These are phyloP conservation scores for Megalopta genalis DNA, from an alignment of 1,140 invertebrate genomes.

Conservation along the genomic window DNA sequence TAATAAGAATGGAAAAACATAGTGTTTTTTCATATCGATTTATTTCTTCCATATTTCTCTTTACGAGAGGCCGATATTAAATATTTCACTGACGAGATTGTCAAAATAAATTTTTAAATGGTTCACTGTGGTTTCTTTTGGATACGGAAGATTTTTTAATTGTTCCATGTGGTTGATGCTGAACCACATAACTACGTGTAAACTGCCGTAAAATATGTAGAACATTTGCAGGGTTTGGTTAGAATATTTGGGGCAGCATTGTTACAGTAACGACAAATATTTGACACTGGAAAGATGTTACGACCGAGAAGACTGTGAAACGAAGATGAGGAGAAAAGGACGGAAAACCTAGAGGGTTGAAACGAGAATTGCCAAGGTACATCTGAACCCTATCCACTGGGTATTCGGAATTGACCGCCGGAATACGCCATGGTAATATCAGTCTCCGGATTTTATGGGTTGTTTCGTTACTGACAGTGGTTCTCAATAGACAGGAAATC, in stretches of 20 bases:
- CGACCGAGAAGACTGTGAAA: not conserved
- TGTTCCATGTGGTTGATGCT: too few relatives aligned
- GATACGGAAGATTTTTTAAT: too few relatives aligned
- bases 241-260: not conserved
- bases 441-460: slow-evolving; percentile 57
- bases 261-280: not conserved
- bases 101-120: too few relatives aligned
- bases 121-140: too few relatives aligned
- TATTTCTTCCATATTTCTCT: too few relatives aligned
- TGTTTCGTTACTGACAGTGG: slow-evolving; percentile 46
- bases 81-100: too few relatives aligned
- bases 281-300: not conserved
- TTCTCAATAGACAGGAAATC: slow-evolving; percentile 34
- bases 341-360: slow-evolving; percentile 17
- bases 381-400: slow-evolving; percentile 44
- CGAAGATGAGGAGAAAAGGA: slow-evolving; percentile 23
- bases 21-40: too few relatives aligned
- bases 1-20: too few relatives aligned
- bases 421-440: slow-evolving; percentile 56
- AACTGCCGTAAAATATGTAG: too few relatives aligned
- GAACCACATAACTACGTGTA: too few relatives aligned
- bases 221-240: not conserved
- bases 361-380: slow-evolving; percentile 28
- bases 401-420: slow-evolving; percentile 56
- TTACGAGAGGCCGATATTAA: too few relatives aligned